Conservation (phyloP, 2,113 vertebrate genomes). For the Oostethus manadensis region DNA sequence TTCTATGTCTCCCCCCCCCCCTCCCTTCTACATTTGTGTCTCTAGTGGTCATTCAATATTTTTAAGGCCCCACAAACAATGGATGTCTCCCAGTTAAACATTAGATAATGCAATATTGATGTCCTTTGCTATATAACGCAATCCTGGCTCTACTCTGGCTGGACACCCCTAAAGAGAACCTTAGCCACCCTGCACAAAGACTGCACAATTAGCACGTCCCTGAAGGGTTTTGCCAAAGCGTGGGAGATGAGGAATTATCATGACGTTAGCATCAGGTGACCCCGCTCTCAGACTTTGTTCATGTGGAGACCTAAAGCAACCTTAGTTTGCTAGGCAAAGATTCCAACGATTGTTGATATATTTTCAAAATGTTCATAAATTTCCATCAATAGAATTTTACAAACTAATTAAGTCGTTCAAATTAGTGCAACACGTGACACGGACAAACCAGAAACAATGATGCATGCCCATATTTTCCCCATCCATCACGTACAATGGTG, state of each 20-base stretch:
- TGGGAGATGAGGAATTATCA: constrained; percentile 29
- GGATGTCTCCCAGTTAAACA: constrained; percentile 66
- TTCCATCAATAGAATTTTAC: too few species aligned
- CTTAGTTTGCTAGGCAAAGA: too few species aligned
- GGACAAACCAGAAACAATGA: too few species aligned
- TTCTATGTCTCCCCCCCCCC: constrained; percentile 50
- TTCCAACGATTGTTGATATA: too few species aligned
- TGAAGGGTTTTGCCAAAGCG: constrained; percentile 29
- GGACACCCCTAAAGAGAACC: constrained; percentile 61
- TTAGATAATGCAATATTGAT: constrained; percentile 70
- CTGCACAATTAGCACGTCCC: constrained; percentile 54
- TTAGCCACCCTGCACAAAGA: constrained; percentile 54
- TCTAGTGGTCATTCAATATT: constrained; percentile 65
- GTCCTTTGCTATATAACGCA: constrained; percentile 60
- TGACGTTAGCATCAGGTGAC: constrained; percentile 33
- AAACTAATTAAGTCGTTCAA: too few species aligned
- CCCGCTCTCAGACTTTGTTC: constrained; percentile 13
- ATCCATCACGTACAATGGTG: too few species aligned
- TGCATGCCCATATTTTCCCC: too few species aligned
- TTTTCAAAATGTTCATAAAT: too few species aligned
- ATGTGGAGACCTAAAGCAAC: too few species aligned
- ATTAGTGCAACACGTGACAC: too few species aligned
- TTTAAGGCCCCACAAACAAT: constrained; percentile 69
- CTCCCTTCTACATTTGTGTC: not conserved
- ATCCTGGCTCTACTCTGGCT: constrained; percentile 57